Conservation (phyloP, 2,888 invertebrate species). For the Bombylius major region DNA sequence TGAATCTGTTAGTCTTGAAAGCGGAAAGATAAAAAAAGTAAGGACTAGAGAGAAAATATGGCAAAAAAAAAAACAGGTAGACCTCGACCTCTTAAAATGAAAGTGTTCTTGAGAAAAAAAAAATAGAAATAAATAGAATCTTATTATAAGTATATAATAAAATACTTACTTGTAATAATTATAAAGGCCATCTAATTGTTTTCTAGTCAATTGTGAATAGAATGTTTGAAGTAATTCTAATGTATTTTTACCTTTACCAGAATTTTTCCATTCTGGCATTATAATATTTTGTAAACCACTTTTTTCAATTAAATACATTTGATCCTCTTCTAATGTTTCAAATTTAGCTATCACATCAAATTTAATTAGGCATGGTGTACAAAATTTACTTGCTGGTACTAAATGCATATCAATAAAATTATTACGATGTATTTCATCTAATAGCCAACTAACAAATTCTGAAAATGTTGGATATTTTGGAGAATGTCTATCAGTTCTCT, state of each 20-base stretch:
- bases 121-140: neutral
- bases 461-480: constrained; percentile 63
- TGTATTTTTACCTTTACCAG: constrained; percentile 62
- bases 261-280: constrained; percentile 73
- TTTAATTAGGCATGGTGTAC: constrained; percentile 73
- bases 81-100: no score
- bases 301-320: constrained; percentile 65
- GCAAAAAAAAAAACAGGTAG: no score
- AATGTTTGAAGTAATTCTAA: constrained; percentile 58
- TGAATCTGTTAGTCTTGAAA: no score
- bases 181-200: constrained; percentile 63
- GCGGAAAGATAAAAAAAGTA: no score
- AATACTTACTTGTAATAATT: constrained; percentile 58
- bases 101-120: neutral
- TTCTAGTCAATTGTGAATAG: constrained; percentile 60
- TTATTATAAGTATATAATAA: neutral
- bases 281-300: constrained; percentile 61
- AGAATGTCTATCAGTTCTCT: constrained; percentile 28
- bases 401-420: constrained; percentile 71
- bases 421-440: constrained; percentile 49
- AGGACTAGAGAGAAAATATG: no score
- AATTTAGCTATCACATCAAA: constrained; percentile 73
- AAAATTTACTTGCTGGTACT: constrained; percentile 72
- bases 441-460: constrained; percentile 66
- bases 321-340: constrained; percentile 71